These are phyloP conservation scores for Xestia c-nigrum DNA, from an alignment of 2,888 invertebrate genomes.

Conservation along the genomic window DNA sequence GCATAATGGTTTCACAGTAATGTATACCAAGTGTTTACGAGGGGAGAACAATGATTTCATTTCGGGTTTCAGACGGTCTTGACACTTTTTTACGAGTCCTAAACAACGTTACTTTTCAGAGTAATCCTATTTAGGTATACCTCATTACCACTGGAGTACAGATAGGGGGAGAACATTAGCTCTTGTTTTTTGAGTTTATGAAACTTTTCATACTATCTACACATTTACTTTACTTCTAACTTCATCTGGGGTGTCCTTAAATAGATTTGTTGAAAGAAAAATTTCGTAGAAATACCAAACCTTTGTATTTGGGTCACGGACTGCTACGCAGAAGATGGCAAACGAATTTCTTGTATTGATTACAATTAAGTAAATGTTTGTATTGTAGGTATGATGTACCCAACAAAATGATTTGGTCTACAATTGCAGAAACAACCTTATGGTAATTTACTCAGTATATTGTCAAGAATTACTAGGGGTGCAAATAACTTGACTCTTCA, in stretches of 20 bases:
- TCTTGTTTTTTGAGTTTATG: conserved; percentile 17
- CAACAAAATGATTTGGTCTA: background rate
- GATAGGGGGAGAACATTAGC: conserved; percentile 7
- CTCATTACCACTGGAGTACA: background rate
- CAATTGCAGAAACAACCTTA: background rate
- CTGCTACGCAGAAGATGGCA: conserved; percentile 6
- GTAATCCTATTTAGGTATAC: background rate
- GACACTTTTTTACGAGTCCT: background rate
- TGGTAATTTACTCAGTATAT: background rate
- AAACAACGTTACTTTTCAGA: background rate
- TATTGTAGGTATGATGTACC: background rate
- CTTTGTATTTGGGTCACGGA: conserved; percentile 32
- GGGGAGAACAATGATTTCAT: conserved; percentile 2
- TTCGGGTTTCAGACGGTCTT: background rate
- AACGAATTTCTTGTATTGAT: conserved; percentile 27
- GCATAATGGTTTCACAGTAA: conserved; percentile 34
- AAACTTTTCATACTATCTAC: conserved; percentile 12
- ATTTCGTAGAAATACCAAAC: conserved; percentile 1
- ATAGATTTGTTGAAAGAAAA: background rate
- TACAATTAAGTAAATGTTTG: conserved; percentile 15
- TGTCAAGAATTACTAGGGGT: background rate
- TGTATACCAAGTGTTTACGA: conserved; percentile 14
- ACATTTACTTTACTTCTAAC: conserved; percentile 3
- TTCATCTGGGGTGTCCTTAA: background rate
- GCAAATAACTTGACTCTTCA: background rate